Evolutionary conservation across 1,140 invertebrate genomes (phyloP), one percentile per base, ranked within the genome.

Genomic region (Drosophila tristis): DNA sequence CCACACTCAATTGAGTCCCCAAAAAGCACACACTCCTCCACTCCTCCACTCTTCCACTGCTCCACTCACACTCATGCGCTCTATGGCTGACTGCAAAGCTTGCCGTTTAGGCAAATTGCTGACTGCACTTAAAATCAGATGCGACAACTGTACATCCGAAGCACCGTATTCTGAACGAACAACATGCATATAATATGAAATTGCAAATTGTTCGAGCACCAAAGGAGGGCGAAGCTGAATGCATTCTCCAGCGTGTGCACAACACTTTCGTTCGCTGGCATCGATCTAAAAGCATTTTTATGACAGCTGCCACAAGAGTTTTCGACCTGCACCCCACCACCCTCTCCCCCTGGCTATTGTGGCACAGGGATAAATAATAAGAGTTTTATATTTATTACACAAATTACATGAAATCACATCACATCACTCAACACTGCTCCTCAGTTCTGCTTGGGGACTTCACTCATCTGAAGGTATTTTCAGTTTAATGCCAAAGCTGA

Each of bases 71-170:
- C 26, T 6, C 23, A 25, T 25, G 23, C 23, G 26, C 26, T 11
- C 23, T 8, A 20, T 31, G 29, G 31, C 15, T 48, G 60, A 31
- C 31, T 55, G 57, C 58, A 78, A 57, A 60, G 74, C 74, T 77
- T 64, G 66, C 70, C 64, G 78, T 47, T 81, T 87, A 78, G 68
- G 57, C 59, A 85, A 85, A 85, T 78, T 74, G 78, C 74, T 51
- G 63, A 6, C 45, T 61, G 82, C 81, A 81, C 82, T 86, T 78
- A 61, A 74, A 66, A 13, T 63, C 59, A 61, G 20, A 57, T 65
- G 57, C 58, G 54, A 49, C 56, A 35, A 60, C 43, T 57, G 67
- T 13, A 25, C 29, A 72, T 45, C 57, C 57, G 55, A 31, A 63
- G 20, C 4, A 39, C 35, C 35, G 9, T 39, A 11, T 11, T 1